phyloP scores from a whole-genome alignment of 1,140 invertebrate species.

The Drosophila ogumai region DNA sequence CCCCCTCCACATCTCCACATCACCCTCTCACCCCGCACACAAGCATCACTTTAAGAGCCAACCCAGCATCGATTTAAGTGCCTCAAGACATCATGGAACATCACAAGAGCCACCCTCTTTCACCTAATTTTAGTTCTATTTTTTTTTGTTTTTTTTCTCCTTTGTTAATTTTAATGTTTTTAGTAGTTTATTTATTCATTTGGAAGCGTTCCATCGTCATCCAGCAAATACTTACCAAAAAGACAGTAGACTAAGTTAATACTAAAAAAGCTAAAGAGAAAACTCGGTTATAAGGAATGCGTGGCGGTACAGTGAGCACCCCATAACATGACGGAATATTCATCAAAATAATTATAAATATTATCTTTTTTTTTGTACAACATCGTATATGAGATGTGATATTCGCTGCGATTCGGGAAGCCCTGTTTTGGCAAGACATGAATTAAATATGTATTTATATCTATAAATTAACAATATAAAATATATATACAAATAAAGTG shows the following conservation, averaged over 20 bases:
- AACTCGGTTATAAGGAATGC: neutral
- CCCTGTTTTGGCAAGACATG: conserved; percentile 25
- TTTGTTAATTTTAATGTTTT: conserved; percentile 48
- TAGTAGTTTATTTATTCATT: conserved; percentile 55
- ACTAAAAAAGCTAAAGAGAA: conserved; percentile 21
- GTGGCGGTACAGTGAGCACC: conserved; percentile 35
- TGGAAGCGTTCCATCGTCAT: conserved; percentile 40
- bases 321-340: conserved; percentile 27
- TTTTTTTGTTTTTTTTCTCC: conserved; percentile 19
- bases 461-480: conserved; percentile 21
- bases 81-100: conserved; percentile 5
- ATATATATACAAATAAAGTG: conserved; percentile 31
- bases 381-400: conserved; percentile 32
- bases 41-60: neutral
- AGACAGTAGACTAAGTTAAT: conserved; percentile 71
- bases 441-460: conserved; percentile 38
- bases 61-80: conserved; percentile 14
- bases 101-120: conserved; percentile 2
- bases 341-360: conserved; percentile 7
- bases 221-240: conserved; percentile 75
- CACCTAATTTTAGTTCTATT: conserved; percentile 15
- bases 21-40: neutral
- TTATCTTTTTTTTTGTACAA: conserved; percentile 8
- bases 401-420: conserved; percentile 40
- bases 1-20: neutral